phyloP scores from a whole-genome alignment of 2,113 vertebrate species.

The Canis aureus region DNA sequence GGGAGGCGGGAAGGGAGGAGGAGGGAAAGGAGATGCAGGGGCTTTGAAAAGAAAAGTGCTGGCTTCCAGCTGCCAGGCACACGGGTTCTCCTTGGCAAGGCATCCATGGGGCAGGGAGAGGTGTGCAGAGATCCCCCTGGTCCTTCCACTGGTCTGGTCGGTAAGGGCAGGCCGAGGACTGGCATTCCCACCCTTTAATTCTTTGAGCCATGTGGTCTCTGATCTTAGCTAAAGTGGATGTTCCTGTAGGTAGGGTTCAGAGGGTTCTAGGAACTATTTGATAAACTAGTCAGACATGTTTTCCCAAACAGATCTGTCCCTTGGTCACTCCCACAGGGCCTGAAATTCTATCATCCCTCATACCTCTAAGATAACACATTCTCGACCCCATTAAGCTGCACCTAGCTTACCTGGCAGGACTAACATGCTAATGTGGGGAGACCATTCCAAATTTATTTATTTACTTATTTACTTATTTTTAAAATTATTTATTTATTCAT shows the following conservation, averaged over 20 bases:
- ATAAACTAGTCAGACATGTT: background rate
- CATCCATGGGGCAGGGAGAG: background rate
- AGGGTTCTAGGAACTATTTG: background rate
- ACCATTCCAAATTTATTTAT: background rate
- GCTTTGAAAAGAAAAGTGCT: constrained; percentile 84
- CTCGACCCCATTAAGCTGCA: background rate
- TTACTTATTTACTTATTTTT: too few species aligned
- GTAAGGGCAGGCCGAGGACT: background rate
- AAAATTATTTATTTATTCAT: too few species aligned
- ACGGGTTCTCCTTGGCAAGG: constrained; percentile 64
- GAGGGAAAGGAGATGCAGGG: constrained; percentile 69
- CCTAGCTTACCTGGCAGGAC: background rate
- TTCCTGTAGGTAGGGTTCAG: background rate
- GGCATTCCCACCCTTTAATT: background rate
- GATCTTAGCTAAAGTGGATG: background rate
- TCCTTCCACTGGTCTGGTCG: background rate
- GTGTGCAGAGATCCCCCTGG: background rate
- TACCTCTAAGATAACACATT: background rate
- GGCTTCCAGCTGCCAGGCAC: constrained; percentile 80
- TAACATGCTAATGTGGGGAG: background rate
- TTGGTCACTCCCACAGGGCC: background rate
- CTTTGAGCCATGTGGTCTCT: background rate
- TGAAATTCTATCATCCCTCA: background rate
- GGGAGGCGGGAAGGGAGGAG: constrained; percentile 7
- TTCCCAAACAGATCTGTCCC: background rate